Conservation (phyloP, 2,113 vertebrate genomes). For the Bettongia penicillata region DNA sequence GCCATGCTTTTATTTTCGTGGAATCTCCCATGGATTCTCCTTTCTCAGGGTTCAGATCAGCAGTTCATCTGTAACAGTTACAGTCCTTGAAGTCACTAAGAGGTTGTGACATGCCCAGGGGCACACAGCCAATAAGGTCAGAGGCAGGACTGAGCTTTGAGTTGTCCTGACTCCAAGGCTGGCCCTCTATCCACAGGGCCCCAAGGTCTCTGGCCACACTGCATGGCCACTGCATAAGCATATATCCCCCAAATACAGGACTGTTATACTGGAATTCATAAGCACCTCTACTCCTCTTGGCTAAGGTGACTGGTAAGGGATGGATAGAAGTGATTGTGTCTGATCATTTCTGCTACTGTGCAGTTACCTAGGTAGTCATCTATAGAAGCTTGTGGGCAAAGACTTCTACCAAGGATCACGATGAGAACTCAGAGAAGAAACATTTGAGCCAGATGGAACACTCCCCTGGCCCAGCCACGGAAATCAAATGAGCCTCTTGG, state of each 20-base stretch:
- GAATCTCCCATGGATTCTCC: not conserved
- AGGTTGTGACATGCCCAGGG: not conserved
- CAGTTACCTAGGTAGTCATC: not conserved
- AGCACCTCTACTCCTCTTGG: not conserved
- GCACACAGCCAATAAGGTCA: not conserved
- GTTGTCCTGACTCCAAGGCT: not conserved
- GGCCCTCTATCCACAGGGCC: no score
- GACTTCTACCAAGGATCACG: not conserved
- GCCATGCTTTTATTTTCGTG: not conserved
- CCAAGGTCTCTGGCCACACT: no score
- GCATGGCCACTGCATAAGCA: no score
- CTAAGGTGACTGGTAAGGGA: not conserved
- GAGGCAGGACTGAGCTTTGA: not conserved
- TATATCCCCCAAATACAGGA: no score
- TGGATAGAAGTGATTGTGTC: not conserved
- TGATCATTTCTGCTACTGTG: not conserved
- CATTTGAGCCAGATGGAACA: no score
- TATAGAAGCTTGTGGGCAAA: not conserved
- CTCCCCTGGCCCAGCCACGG: not conserved
- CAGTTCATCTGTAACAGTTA: not conserved
- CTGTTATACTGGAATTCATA: not conserved
- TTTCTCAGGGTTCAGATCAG: not conserved
- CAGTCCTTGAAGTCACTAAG: not conserved
- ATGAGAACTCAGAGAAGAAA: not conserved
- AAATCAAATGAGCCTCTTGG: not conserved